A percentile compares a stretch with the other conserved stretches of the same genome.
phyloP scores from a whole-genome alignment of 2,113 vertebrate genomes.

The Brevimyrus niger region DNA sequence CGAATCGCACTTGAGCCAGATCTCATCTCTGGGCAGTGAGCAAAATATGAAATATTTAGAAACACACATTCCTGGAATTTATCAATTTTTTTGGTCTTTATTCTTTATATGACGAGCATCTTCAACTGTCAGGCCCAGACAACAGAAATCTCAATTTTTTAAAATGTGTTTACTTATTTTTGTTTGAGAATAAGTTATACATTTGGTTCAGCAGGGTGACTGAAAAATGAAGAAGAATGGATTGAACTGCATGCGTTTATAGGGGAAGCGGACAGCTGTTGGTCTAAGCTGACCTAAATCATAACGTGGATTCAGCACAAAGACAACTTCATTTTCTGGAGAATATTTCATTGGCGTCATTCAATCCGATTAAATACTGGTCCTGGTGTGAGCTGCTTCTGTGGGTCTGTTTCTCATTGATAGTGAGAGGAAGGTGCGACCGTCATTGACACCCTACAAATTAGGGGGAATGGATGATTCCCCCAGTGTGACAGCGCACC shows the following conservation, averaged over 20 bases:
- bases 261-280: neutral
- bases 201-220: neutral
- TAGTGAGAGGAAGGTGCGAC: neutral
- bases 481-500: neutral
- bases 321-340: neutral
- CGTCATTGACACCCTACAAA: neutral
- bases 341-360: neutral
- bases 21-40: neutral
- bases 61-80: neutral
- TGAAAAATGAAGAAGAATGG: neutral
- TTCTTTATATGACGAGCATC: too few relatives aligned
- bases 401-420: neutral
- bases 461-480: conserved; percentile 5
- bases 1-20: neutral
- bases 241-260: neutral
- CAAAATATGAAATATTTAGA: neutral
- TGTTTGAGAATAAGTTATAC: neutral
- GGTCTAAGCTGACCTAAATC: neutral
- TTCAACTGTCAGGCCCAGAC: neutral
- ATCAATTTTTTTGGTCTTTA: neutral
- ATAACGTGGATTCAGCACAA: neutral
- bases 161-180: neutral
- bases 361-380: neutral
- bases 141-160: neutral
- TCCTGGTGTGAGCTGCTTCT: neutral